phyloP scores from a whole-genome alignment of 2,113 vertebrate genomes.

The Corythaeola cristata region DNA sequence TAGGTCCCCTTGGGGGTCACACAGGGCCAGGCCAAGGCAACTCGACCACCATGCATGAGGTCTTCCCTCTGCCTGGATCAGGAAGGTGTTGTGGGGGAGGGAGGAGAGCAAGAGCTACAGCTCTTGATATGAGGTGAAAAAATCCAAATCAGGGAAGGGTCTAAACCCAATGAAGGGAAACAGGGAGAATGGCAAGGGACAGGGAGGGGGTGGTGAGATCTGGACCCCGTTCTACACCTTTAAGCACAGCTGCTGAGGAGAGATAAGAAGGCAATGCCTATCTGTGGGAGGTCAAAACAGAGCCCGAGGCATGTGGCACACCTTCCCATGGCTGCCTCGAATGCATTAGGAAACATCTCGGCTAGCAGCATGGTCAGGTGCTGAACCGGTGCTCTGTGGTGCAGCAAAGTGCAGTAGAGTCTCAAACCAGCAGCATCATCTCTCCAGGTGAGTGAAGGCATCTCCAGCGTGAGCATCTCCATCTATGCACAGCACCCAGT shows the following conservation, averaged over 20 bases:
- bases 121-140: not conserved
- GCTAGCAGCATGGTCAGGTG: not conserved
- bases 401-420: not conserved
- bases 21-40: not conserved
- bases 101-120: not conserved
- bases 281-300: not conserved
- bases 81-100: accelerated
- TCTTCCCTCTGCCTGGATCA: not conserved
- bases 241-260: not conserved
- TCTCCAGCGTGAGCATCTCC: accelerated
- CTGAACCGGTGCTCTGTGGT: not conserved
- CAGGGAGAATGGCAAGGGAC: accelerated
- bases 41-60: accelerated
- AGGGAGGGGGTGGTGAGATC: not conserved
- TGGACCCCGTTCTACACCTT: not conserved
- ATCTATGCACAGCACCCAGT: accelerated
- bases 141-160: not conserved
- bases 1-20: not conserved
- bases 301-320: not conserved
- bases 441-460: no score
- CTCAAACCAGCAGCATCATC: accelerated
- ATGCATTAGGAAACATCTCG: not conserved
- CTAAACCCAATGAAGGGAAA: not conserved
- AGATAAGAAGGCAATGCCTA: not conserved
- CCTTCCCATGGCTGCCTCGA: accelerated